Evolutionary conservation across 2,113 vertebrate species (phyloP).

Genomic region (Mustela lutreola): DNA sequence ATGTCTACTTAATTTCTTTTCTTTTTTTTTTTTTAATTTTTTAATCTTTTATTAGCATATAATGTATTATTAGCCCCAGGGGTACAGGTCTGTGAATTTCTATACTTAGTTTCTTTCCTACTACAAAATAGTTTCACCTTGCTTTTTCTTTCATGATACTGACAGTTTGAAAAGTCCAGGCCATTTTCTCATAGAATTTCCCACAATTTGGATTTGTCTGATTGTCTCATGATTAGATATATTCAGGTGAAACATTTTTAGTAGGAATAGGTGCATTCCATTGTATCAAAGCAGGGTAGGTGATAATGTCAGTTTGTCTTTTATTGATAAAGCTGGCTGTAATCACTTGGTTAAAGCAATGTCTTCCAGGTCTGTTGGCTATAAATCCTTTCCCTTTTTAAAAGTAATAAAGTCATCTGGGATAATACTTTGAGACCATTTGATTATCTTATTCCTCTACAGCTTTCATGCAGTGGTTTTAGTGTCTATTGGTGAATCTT

Average conservation of each 20-base stretch:
- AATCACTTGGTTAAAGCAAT: not conserved
- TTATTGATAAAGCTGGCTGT: not conserved
- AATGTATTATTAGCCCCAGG: too few relatives aligned
- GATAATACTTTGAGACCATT: not conserved
- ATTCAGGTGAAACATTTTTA: constrained; percentile 34
- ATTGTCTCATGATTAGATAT: constrained; percentile 6
- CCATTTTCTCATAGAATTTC: not conserved
- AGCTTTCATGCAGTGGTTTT: not conserved
- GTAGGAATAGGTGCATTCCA: not conserved
- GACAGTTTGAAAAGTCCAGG: constrained; percentile 34
- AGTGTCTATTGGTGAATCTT: not conserved
- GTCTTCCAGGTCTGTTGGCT: not conserved
- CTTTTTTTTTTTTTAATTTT: too few relatives aligned
- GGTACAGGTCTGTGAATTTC: too few relatives aligned
- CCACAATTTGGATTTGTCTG: not conserved
- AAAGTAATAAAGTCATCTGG: not conserved
- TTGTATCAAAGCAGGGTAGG: not conserved
- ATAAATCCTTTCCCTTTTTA: not conserved
- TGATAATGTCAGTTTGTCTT: not conserved
- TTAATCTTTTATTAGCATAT: too few relatives aligned
- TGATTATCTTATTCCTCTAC: not conserved
- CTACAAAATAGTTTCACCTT: not conserved
- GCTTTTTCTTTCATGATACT: not conserved
- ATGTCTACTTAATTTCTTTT: not conserved
- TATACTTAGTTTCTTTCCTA: not conserved